Base-by-base conservation (phyloP, 2,888 invertebrate species). In the Sarcophaga caerulescens region DNA sequence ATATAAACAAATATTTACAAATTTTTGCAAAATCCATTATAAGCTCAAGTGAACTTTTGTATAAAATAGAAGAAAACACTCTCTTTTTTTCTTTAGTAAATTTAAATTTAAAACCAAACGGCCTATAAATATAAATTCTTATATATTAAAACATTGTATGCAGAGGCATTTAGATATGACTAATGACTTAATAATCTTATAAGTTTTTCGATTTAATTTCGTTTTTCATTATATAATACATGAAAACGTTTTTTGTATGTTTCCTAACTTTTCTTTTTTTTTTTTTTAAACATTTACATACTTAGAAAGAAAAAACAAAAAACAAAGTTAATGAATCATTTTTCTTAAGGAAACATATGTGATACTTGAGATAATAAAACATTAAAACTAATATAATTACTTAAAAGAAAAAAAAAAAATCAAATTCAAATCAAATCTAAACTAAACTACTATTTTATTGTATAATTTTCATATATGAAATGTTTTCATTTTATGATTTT, bases 311-410 rank as follows among this genome's bases (percentile, higher is more conserved):
- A 35, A 35, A 35, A 35, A 35, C 35, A 35, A 35, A 35, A 35
- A 35, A 35, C 35, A 35, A 35, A 35, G 8, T 35, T 35, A 35
- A 35, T 35, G 35, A 35, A 35, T 57, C 60, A 60, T 75, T 66
- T 76, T 73, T 71, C 63, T 44, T 71, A 82, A 81, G 90, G 90
- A 91, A 90, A 89, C 91, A 89, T 89, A 91, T 91, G 91, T 91
- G 91, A 91, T 91, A 91, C 88, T 84, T 91, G 91, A 91, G 92
- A 91, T 91, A 91, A 91, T 92, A 91, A 91, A 89, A 89, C 85
- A 60, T 77, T 45, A 62, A 77, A 82, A 86, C 44, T 44, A 76
- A 65, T 71, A 19, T 69, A 78, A 70, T 84, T 84, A 84, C 19
- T 75, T 65, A 19, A 75, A 63, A 23, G 25, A 69, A 68, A 63